These are phyloP conservation scores for Pardalotus punctatus DNA, from an alignment of 2,113 vertebrate species.

Conservation along the genomic window DNA sequence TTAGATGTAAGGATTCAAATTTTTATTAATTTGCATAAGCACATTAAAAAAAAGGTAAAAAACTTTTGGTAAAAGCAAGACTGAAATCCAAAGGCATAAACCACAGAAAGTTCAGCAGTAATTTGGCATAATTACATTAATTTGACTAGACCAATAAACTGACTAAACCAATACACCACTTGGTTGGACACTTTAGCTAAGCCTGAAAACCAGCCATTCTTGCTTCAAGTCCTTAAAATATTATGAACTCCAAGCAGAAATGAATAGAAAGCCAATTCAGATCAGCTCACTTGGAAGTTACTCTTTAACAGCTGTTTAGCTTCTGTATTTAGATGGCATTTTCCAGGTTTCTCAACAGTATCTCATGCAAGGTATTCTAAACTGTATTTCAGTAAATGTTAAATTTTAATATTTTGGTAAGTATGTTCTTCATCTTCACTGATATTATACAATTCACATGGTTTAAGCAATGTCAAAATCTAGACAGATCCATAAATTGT, in stretches of 20 bases:
- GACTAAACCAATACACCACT: neutral
- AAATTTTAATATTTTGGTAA: neutral
- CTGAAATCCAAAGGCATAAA: neutral
- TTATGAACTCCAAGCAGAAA: neutral
- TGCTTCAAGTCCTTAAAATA: neutral
- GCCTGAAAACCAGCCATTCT: neutral
- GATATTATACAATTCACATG: neutral
- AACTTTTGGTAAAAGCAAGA: neutral
- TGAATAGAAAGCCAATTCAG: neutral
- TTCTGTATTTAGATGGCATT: neutral
- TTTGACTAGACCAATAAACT: neutral
- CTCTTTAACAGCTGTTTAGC: neutral
- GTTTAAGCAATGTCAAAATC: neutral
- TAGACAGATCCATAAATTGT: neutral
- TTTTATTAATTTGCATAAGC: neutral
- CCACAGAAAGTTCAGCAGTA: neutral
- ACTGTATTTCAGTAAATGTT: neutral
- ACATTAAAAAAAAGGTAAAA: neutral
- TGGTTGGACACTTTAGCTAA: neutral
- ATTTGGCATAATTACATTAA: neutral
- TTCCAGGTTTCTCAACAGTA: neutral
- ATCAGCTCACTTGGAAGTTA: neutral
- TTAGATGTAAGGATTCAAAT: neutral
- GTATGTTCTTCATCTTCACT: neutral
- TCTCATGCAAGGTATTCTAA: neutral